phyloP scores from a whole-genome alignment of 2,888 invertebrate species.

The Leucophora obtusa region DNA sequence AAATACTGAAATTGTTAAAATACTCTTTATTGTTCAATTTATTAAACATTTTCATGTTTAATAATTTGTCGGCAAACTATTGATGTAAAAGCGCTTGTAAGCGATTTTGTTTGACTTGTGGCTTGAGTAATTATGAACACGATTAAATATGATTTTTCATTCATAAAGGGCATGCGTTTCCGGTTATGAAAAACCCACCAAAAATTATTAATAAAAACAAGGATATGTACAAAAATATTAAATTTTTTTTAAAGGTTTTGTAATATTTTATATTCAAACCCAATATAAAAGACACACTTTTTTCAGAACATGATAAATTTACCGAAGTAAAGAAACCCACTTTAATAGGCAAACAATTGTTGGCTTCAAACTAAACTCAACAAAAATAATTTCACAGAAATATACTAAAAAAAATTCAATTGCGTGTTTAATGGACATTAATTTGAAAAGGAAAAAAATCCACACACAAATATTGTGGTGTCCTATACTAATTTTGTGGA shows the following conservation, averaged over 20 bases:
- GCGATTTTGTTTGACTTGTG: constrained; percentile 21
- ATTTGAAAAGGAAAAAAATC: background rate
- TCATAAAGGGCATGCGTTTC: constrained; percentile 18
- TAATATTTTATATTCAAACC: constrained; percentile 24
- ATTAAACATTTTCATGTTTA: no score
- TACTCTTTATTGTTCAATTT: no score
- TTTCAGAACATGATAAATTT: background rate
- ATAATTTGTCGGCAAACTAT: constrained; percentile 13
- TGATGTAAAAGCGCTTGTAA: background rate
- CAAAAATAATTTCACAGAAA: constrained; percentile 10
- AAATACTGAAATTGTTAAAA: no score
- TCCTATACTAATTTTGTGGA: background rate
- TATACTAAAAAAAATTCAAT: background rate
- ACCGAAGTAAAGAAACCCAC: no score
- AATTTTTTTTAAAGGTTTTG: background rate
- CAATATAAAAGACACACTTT: constrained; percentile 25
- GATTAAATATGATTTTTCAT: constrained; percentile 14
- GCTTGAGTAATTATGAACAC: constrained; percentile 31
- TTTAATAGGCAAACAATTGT: background rate
- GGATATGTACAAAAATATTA: background rate
- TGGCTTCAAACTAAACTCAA: background rate
- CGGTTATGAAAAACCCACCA: background rate
- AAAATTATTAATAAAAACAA: background rate
- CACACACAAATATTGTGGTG: background rate
- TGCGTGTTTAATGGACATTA: constrained; percentile 17